Conservation (phyloP, 2,888 invertebrate genomes). For the Bugulina stolonifera region DNA sequence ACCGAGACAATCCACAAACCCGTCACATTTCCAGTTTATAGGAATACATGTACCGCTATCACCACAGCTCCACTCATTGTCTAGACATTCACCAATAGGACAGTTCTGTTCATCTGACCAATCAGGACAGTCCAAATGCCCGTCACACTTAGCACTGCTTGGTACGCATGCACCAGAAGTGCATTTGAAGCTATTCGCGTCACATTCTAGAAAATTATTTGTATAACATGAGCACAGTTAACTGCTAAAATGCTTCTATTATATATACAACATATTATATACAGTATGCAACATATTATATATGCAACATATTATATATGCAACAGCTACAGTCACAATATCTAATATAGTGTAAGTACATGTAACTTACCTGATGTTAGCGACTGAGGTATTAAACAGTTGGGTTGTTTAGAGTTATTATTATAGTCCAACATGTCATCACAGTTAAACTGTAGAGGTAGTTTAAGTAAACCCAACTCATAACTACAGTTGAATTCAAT, state of each 20-base stretch:
- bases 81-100: neutral
- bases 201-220: constrained; percentile 66
- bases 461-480: neutral
- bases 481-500: neutral
- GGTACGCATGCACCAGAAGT: constrained; percentile 44
- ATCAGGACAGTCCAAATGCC: constrained; percentile 73
- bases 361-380: neutral
- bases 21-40: constrained; percentile 73
- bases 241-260: no score
- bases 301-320: no score
- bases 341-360: no score
- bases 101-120: constrained; percentile 71
- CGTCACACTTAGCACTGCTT: constrained; percentile 75
- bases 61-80: constrained; percentile 53
- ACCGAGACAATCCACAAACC: constrained; percentile 76
- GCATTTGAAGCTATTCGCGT: constrained; percentile 81
- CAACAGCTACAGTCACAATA: no score
- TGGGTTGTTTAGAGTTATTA: neutral
- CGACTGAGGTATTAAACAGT: neutral
- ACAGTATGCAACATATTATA: no score
- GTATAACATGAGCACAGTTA: no score
- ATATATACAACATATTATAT: no score
- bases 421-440: neutral
- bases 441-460: constrained; percentile 1
- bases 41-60: constrained; percentile 78